Evolutionary conservation across 2,797 vertebrate genomes (phyloP), one percentile per base, ranked within the genome.

Genomic region (Malurus leucopterus): DNA sequence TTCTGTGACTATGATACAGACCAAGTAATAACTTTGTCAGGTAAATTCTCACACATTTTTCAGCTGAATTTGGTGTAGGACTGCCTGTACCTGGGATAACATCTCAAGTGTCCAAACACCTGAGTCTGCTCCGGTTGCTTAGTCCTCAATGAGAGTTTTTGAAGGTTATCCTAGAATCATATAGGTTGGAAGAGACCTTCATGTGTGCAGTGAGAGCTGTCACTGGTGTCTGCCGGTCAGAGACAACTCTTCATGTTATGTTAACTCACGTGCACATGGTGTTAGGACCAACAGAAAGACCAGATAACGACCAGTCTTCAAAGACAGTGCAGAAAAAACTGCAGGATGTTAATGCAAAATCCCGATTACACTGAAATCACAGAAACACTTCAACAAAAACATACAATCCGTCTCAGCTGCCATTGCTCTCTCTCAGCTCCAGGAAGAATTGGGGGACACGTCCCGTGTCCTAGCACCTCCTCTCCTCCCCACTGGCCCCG

Each of bases 381-480:
- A 27, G 51, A 55, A 44, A 30, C 16, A 3, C 34, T 20, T 23
- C 27, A 17, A 36, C 16, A 22, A 29, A 64, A 20, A 2, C 15
- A 11, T 6, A 3, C 27, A 3, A 2, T 5, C 26, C 2, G 4
- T 11, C 4, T 4, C 32, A 27, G 5, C 30, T 29, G 54, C 41
- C 4, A 1, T 2, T 2, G 29, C 32, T 36, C 44, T 6, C 49
- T 13, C 47, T 6, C 5, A 5, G 34, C 40, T 47, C 6, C 30
- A 34, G 8, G 22, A 8, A 15, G 6, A 8, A 3, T 1, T 1
- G 43, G 29, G n/a, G 20, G 3, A 4, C 23, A 5, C 4, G 11
- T 17, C 10, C 38, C 17, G 8, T 9, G 24, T 11, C 32, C 51
- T 1, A n/a, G 27, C 71, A 19, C 46, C 15, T 13, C 40, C 54